Conservation (phyloP, 2,113 vertebrate genomes). For the Odontesthes bonariensis region DNA sequence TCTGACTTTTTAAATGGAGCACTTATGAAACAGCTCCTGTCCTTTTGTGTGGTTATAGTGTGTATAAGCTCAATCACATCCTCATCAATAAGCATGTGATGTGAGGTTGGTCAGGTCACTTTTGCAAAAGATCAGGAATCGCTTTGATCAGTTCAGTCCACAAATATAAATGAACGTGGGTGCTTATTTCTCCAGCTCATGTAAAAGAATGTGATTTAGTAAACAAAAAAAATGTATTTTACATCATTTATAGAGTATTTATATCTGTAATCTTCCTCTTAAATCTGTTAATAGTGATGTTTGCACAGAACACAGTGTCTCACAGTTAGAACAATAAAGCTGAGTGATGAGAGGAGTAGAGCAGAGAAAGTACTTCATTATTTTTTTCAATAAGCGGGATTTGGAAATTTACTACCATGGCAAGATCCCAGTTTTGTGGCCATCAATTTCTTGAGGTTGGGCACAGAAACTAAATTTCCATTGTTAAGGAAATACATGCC, state of each 20-base stretch:
- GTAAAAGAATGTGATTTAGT: too few relatives aligned
- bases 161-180: too few relatives aligned
- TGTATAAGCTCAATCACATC: neutral
- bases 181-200: too few relatives aligned
- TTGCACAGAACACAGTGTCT: constrained; percentile 26
- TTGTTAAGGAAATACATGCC: constrained; percentile 72
- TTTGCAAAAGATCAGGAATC: neutral
- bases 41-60: neutral
- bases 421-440: constrained; percentile 61
- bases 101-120: neutral
- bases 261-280: neutral
- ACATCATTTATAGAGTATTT: neutral
- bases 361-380: constrained; percentile 55
- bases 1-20: constrained; percentile 12
- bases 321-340: constrained; percentile 49
- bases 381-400: constrained; percentile 69
- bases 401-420: constrained; percentile 69
- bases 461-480: constrained; percentile 74
- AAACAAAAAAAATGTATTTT: neutral
- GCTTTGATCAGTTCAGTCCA: too few relatives aligned
- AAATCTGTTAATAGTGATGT: constrained; percentile 17
- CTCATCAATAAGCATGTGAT: neutral
- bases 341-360: constrained; percentile 54
- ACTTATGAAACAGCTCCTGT: neutral
- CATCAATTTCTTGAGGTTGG: constrained; percentile 74